Evolutionary conservation across 2,888 invertebrate species (phyloP).

Genomic region (Spialia ferax): DNA sequence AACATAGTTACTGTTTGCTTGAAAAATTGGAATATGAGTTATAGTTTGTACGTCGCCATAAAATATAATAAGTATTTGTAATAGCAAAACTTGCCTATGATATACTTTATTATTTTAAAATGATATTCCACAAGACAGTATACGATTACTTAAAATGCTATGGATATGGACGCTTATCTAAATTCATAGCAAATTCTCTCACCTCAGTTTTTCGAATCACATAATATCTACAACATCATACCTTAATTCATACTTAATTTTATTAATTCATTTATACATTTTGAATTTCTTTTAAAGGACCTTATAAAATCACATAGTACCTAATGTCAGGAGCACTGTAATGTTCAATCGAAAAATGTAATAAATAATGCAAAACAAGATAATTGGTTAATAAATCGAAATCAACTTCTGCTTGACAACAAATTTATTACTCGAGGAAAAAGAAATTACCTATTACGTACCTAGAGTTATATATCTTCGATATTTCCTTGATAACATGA

Average conservation of each 20-base stretch:
- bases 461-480: not conserved
- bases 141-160: too few species aligned
- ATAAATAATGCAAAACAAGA: not conserved
- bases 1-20: constrained; percentile 19
- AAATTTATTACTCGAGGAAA: not conserved
- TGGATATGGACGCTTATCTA: too few species aligned
- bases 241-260: too few species aligned
- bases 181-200: too few species aligned
- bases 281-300: too few species aligned
- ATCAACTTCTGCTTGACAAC: not conserved
- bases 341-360: not conserved
- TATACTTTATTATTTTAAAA: too few species aligned
- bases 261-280: too few species aligned
- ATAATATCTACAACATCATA: too few species aligned
- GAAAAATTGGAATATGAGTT: constrained; percentile 34
- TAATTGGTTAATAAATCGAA: not conserved
- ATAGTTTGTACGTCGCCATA: constrained; percentile 14
- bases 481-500: not conserved
- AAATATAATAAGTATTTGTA: not conserved
- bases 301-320: not conserved
- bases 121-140: too few species aligned
- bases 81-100: too few species aligned
- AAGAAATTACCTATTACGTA: not conserved
- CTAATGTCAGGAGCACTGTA: too few species aligned
- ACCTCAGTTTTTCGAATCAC: too few species aligned